Conservation (phyloP, 1,140 invertebrate genomes). For the Paramacrobiotus metropolitanus region DNA sequence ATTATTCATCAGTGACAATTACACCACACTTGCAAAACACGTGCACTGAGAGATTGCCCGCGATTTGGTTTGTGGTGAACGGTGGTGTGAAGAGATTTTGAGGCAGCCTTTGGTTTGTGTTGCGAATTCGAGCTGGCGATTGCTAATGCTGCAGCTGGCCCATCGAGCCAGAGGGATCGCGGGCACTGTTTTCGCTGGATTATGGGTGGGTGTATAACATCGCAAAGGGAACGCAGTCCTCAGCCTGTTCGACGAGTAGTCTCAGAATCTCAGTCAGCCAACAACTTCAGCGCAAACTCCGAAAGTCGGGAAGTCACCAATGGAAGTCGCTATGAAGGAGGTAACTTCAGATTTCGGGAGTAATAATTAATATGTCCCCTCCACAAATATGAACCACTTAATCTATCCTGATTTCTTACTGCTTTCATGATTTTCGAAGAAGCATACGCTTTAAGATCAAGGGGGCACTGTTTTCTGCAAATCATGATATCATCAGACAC, state of each 20-base stretch:
- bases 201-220: not conserved
- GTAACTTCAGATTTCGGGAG: not conserved
- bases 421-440: not conserved
- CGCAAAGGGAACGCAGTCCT: not conserved
- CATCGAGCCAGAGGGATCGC: too few relatives aligned
- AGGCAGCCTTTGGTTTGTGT: too few relatives aligned
- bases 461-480: not conserved
- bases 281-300: not conserved
- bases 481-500: not conserved
- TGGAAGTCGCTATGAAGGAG: constrained; percentile 3
- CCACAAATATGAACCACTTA: not conserved
- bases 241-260: not conserved
- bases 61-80: too few relatives aligned
- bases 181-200: too few relatives aligned
- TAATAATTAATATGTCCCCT: not conserved
- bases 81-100: too few relatives aligned
- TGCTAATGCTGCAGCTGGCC: too few relatives aligned
- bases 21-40: too few relatives aligned
- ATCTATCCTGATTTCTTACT: not conserved
- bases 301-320: not conserved
- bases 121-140: too few relatives aligned
- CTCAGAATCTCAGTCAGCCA: not conserved
- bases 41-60: too few relatives aligned
- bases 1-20: too few relatives aligned
- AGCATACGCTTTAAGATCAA: not conserved